Conservation (phyloP, 2,797 vertebrate genomes). For the Hypotaenidia okinawae region DNA sequence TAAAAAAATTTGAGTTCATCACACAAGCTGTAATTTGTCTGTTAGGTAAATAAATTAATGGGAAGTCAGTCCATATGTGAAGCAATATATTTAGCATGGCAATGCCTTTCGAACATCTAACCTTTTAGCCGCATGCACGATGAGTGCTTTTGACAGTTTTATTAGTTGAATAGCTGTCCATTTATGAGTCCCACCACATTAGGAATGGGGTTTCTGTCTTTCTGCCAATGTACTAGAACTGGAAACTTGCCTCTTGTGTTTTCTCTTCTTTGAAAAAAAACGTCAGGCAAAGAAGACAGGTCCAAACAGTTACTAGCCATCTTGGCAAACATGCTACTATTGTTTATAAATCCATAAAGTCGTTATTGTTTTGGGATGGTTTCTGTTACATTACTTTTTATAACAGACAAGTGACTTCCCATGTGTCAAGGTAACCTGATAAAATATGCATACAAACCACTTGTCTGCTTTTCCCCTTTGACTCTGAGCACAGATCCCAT, state of each 20-base stretch:
- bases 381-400: slow-evolving; percentile 15
- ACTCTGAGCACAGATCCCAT: background rate
- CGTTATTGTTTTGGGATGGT: background rate
- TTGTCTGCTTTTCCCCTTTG: background rate
- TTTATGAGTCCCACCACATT: background rate
- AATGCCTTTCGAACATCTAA: background rate
- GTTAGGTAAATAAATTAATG: background rate
- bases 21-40: background rate
- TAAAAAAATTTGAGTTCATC: background rate
- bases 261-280: background rate
- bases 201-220: background rate
- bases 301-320: background rate
- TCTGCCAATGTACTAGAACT: background rate
- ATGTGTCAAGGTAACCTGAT: background rate
- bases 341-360: background rate
- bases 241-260: background rate
- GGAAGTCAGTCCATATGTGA: background rate
- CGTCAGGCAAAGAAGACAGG: background rate
- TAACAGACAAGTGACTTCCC: slow-evolving; percentile 26
- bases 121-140: background rate
- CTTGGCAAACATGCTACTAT: background rate
- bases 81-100: background rate
- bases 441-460: background rate
- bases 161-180: background rate
- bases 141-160: background rate